Base-by-base conservation (phyloP, 2,888 invertebrate species). In the Balanococcus diminutus region DNA sequence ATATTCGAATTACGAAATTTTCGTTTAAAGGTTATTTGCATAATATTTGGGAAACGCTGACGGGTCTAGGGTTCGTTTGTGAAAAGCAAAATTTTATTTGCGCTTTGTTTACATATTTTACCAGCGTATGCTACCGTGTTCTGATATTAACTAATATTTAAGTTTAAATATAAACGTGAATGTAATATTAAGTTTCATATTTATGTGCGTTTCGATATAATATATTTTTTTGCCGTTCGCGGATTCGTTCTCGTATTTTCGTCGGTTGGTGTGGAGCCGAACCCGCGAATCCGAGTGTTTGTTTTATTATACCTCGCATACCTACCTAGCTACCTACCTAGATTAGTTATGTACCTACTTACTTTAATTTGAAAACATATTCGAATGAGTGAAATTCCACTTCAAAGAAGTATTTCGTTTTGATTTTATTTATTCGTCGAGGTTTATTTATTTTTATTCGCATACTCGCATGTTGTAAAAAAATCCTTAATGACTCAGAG, bases 1-100 rank as follows among this genome's bases (percentile, higher is more conserved):
- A 79, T 79, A 79, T 79, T 79, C 75, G 75, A 79, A 79, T 79
- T 79, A 79, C 75, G 36, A 79, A 79, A 79, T 79, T 79, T 79
- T 36, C 75, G 75, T 36, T 79, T 36, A 36, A 14, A n/a, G 36
- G 36, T 79, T 72, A 79, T 79, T 79, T 79, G 36, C 31, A 79
- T 79, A 36, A 36, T 36, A 79, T 79, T 79, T 79, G 19, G 75
- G 19, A 79, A 79, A 79, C 75, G 75, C 75, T 79, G 32, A 36
- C 75, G 75, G 75, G 36, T 32, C 75, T 36, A 16, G 19, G 36
- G 75, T 79, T 79, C 36, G 75, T 79, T 79, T 32, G 75, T 36
- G 22, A 79, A n/a, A 79, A 19, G 25, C 36, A 36, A 79, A 79
- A 79, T 79, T 79, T 79, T 79, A 79, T 79, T 79, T 36, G 72